phyloP scores from a whole-genome alignment of 2,113 vertebrate genomes.

The Panthera uncia region DNA sequence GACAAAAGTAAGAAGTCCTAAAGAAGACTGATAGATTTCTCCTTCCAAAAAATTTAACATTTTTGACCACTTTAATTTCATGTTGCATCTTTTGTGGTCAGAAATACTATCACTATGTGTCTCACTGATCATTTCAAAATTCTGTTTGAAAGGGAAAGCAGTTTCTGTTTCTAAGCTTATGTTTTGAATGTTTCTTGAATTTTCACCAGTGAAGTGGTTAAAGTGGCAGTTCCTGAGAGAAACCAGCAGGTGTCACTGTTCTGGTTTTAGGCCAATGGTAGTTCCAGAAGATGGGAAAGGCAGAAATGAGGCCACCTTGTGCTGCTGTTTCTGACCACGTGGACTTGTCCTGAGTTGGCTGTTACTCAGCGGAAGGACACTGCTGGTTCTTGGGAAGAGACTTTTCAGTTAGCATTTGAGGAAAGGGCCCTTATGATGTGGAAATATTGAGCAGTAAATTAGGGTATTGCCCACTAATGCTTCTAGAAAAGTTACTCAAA shows the following conservation, averaged over 20 bases:
- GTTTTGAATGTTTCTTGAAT: neutral
- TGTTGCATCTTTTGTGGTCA: neutral
- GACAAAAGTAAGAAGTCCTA: neutral
- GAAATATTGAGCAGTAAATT: neutral
- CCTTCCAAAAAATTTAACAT: neutral
- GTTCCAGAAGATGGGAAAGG: neutral
- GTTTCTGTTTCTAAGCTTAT: neutral
- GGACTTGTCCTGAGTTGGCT: neutral
- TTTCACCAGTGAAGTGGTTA: neutral
- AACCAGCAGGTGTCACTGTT: slow-evolving; percentile 58
- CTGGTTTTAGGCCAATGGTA: neutral
- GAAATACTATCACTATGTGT: neutral
- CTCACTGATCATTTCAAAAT: neutral
- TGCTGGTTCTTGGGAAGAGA: neutral
- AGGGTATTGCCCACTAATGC: neutral
- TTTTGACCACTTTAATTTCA: neutral
- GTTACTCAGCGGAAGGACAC: neutral
- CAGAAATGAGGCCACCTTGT: neutral
- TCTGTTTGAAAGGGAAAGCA: neutral
- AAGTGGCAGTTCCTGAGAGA: neutral
- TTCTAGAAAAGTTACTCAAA: slow-evolving; percentile 8
- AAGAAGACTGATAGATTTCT: neutral
- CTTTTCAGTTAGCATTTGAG: neutral
- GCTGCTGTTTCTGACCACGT: neutral
- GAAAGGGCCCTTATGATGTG: neutral